Evolutionary conservation across 2,888 invertebrate genomes (phyloP), one percentile per base, ranked within the genome.

Genomic region (Drosophila barbarae): DNA sequence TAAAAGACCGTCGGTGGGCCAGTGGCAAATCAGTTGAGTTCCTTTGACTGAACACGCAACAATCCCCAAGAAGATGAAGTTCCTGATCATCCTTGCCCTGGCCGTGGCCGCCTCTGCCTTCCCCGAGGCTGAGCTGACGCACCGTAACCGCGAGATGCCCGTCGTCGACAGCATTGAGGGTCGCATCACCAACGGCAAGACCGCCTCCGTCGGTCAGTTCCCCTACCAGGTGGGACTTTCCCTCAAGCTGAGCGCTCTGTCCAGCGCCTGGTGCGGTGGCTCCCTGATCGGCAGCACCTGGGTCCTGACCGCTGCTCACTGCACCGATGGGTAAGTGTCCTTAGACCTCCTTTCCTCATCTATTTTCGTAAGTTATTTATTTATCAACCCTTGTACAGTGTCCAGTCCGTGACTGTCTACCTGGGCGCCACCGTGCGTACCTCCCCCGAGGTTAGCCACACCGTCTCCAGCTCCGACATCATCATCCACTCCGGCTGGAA

Each of bases 401-500:
- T 85, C 39, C 23, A 23, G 36, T 73, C 76, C 7, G 74, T 74
- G 36, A 79, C 77, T 50, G 80, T 82, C 15, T 77, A 74, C 51
- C 46, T 87, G 64, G 86, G 86, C 30, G 80, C 85, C 8, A 86
- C 84, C 32, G 56, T 61, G n/a, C 86, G 87, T 21, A 86, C 78
- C 30, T 58, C 72, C 10, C 56, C 85, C 35, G 74, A 74, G 30
- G 34, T 73, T 12, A 72, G 59, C 36, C 5, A 34, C 32, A 63
- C 67, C 21, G 76, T 79, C 0, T 0, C 42, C 5, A 69, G 58
- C 21, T 36, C 44, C 13, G 6, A 58, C 41, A 69, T 87, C 58
- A 77, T 87, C 57, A 87, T 89, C 26, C 90, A 91, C 74, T 85
- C 87, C 34, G 76, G 77, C 21, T 86, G 74, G 72, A 75, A 78